Evolutionary conservation across 1,140 invertebrate species (phyloP), one percentile per base, ranked within the genome.

Genomic region (Drosophila subobscura): DNA sequence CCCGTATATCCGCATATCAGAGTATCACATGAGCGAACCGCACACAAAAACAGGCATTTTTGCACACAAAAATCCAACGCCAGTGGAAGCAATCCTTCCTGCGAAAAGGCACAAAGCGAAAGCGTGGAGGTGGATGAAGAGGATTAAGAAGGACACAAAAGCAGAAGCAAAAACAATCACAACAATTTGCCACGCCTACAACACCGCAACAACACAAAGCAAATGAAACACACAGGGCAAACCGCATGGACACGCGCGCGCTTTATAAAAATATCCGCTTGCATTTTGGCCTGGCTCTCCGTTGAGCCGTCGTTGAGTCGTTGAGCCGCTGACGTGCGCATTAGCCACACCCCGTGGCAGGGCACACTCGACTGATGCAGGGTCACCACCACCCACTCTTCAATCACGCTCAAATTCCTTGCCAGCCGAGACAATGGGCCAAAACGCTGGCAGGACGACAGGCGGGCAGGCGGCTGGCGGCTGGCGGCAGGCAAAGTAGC

Each of bases 151-250:
- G 49, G 67, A 55, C 52, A 72, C 52, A 73, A 73, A 44, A 59
- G 59, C 29, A 74, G 65, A 88, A 86, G 59, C 29, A 74, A 68
- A 88, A 86, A 86, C 81, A 86, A 86, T 86, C 81, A 86, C 83
- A 86, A 88, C 83, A 81, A 86, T 86, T 86, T 86, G 81, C 81
- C 81, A 86, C 81, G 81, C 81, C 81, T 88, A 86, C 83, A 54
- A 58, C 23, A 14, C 46, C 56, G 33, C 44, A 55, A 37, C 16
- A 37, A 46, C 20, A 33, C 40, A 27, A 51, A 63, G 37, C 37
- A 65, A 55, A 40, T 25, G 59, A 55, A 80, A 20, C 16, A 20
- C 16, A 20, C 16, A 20, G 1, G 16, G 16, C 16, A 20, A 73
- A 81, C 81, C 81, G 65, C 81, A 86, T 68, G 70, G 71, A 81